Conservation (phyloP, 2,113 vertebrate genomes). For the Tyto alba region DNA sequence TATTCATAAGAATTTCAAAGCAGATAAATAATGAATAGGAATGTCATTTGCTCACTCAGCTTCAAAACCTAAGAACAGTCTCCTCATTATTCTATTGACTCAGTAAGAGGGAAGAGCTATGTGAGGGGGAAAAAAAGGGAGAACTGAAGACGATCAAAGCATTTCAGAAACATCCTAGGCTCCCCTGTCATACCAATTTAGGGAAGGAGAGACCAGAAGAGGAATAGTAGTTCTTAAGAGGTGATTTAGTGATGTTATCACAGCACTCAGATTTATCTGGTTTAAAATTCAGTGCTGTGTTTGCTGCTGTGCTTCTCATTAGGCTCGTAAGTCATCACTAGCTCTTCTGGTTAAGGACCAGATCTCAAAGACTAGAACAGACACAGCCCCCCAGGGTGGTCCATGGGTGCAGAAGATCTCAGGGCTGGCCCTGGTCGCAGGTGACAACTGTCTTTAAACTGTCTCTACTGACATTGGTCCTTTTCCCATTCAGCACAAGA, state of each 20-base stretch:
- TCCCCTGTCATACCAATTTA: neutral
- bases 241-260: neutral
- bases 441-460: neutral
- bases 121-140: neutral
- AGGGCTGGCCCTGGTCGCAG: neutral
- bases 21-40: constrained; percentile 71
- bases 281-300: neutral
- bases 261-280: neutral
- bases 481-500: neutral
- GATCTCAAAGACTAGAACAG: neutral
- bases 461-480: neutral
- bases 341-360: neutral
- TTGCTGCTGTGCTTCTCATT: neutral
- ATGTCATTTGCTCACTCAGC: constrained; percentile 47
- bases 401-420: neutral
- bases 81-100: constrained; percentile 48
- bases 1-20: constrained; percentile 53
- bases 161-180: neutral
- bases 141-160: neutral
- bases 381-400: neutral
- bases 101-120: neutral
- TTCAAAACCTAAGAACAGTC: constrained; percentile 20
- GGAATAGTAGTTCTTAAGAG: neutral
- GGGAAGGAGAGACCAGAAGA: neutral
- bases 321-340: neutral